phyloP scores from a whole-genome alignment of 2,888 invertebrate species.

The Mermis nigrescens region DNA sequence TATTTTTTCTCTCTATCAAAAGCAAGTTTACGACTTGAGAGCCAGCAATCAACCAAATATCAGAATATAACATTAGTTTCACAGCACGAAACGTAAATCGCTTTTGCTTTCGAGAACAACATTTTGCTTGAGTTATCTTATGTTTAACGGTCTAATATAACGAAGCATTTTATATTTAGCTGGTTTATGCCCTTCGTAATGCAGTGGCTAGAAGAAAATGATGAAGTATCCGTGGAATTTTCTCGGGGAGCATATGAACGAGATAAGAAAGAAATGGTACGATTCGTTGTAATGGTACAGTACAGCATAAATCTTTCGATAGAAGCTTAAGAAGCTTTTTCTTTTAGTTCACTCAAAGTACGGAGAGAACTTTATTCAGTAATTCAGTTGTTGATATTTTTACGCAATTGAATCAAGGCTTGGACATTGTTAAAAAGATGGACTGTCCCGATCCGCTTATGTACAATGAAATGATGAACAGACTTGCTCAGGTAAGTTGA shows the following conservation, averaged over 20 bases:
- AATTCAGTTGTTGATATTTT: constrained; percentile 99
- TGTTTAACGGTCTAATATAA: no score
- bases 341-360: constrained; percentile 83
- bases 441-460: constrained; percentile 98
- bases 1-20: no score
- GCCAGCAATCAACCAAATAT: no score
- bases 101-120: no score
- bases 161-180: no score
- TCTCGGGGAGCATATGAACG: constrained; percentile 93
- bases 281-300: neutral
- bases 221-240: constrained; percentile 94
- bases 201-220: constrained; percentile 99
- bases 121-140: no score
- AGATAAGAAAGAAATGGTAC: constrained; percentile 67
- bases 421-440: constrained; percentile 92
- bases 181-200: constrained; percentile 99
- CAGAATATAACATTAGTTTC: no score
- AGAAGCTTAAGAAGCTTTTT: neutral
- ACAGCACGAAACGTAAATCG: no score
- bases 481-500: constrained; percentile 59
- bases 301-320: neutral
- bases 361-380: constrained; percentile 93
- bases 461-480: constrained; percentile 94
- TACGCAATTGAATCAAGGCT: constrained; percentile 95
- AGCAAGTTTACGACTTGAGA: no score